Conservation (phyloP, 2,888 invertebrate genomes). For the Scaptomyza polygonia region DNA sequence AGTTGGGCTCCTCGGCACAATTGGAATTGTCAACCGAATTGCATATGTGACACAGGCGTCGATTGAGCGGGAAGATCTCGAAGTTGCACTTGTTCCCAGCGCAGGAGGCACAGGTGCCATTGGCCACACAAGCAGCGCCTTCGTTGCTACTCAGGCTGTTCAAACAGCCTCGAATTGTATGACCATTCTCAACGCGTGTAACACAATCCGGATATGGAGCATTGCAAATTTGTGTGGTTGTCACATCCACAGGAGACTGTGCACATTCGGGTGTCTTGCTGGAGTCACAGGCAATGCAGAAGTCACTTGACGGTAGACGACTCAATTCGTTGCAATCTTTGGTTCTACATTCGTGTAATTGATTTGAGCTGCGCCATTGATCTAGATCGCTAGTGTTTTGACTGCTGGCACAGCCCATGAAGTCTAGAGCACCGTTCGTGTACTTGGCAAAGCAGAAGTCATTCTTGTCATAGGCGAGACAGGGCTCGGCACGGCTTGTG, state of each 20-base stretch:
- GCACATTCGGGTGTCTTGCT: conserved; percentile 70
- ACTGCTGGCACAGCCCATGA: conserved; percentile 75
- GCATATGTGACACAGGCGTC: conserved; percentile 80
- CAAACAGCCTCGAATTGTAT: conserved; percentile 78
- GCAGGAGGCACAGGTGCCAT: conserved; percentile 70
- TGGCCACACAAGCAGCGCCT: conserved; percentile 57
- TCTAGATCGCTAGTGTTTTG: conserved; percentile 65
- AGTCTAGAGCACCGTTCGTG: conserved; percentile 46
- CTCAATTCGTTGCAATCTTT: conserved; percentile 70
- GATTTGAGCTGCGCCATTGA: conserved; percentile 69
- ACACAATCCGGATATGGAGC: conserved; percentile 68
- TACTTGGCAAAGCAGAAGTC: conserved; percentile 81
- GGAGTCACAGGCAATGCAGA: conserved; percentile 79
- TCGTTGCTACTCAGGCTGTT: conserved; percentile 51
- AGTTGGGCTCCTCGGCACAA: conserved; percentile 59
- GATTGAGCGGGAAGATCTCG: conserved; percentile 73
- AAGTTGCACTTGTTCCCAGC: conserved; percentile 73
- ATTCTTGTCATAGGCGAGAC: conserved; percentile 56
- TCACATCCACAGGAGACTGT: conserved; percentile 64
- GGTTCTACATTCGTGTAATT: conserved; percentile 65
- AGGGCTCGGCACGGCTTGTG: conserved; percentile 51
- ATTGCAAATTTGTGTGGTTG: conserved; percentile 50
- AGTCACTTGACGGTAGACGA: conserved; percentile 58
- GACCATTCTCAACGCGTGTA: conserved; percentile 54
- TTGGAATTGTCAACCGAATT: conserved; percentile 54